Percentiles rank a stretch among this genome's conserved stretches.
phyloP scores from a whole-genome alignment of 2,113 vertebrate species.

The Leuciscus idus region DNA sequence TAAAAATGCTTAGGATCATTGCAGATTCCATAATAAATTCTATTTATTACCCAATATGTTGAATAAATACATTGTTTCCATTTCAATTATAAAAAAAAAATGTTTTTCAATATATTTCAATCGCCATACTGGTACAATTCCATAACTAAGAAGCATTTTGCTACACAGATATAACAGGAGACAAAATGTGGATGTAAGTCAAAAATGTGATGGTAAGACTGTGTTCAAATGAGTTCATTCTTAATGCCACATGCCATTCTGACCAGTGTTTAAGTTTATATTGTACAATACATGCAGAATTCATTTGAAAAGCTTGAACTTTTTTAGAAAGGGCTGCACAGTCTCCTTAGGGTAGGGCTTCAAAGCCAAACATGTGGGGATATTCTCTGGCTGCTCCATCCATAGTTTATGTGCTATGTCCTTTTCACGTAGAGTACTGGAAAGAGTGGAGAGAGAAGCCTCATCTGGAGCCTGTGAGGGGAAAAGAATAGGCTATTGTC shows the following conservation, averaged over 20 bases:
- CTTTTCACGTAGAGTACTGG: conserved; percentile 76
- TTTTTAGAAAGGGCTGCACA: conserved; percentile 82
- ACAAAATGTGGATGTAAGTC: neutral
- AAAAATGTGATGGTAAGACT: neutral
- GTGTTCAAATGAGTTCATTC: neutral
- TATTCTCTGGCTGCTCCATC: conserved; percentile 89
- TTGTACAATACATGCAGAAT: neutral
- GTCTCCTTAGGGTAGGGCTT: conserved; percentile 87
- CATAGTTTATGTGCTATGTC: conserved; percentile 83
- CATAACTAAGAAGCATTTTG: neutral
- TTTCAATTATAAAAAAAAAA: neutral
- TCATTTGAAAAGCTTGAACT: conserved; percentile 89
- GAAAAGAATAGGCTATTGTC: neutral
- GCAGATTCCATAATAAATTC: neutral
- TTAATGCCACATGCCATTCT: neutral
- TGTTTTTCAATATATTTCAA: neutral
- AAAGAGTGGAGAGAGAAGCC: conserved; percentile 74
- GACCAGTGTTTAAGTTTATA: neutral
- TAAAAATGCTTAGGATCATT: neutral
- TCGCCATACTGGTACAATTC: neutral
- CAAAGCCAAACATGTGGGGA: conserved; percentile 86
- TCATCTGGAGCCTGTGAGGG: conserved; percentile 82
- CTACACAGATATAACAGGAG: neutral
- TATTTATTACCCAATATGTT: neutral
- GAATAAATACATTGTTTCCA: neutral